These are phyloP conservation scores for Nomada ferruginata DNA, from an alignment of 2,888 invertebrate species.

Conservation along the genomic window DNA sequence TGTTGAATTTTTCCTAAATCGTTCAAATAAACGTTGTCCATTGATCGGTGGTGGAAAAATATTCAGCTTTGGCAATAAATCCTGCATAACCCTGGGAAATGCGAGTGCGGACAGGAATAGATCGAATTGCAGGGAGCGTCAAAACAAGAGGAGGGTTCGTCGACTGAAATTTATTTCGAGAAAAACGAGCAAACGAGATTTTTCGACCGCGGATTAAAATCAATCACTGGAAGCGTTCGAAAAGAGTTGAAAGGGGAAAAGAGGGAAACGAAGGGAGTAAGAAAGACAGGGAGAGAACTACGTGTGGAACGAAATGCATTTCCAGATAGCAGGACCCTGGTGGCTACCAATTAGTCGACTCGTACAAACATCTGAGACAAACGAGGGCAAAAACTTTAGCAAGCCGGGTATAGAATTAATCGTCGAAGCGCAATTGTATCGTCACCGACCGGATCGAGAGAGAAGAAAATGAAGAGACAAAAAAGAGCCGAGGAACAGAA, in stretches of 20 bases:
- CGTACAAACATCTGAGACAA: neutral
- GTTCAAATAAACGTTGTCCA: neutral
- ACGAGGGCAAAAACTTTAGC: neutral
- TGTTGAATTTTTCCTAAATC: neutral
- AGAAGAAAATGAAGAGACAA: neutral
- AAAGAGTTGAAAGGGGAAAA: neutral
- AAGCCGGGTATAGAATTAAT: conserved; percentile 1
- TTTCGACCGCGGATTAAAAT: conserved; percentile 24
- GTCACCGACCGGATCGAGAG: neutral
- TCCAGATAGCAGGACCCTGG: neutral
- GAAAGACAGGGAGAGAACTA: neutral
- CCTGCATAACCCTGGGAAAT: neutral
- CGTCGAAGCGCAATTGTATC: conserved; percentile 8
- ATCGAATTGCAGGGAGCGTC: neutral
- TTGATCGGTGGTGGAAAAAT: too few species aligned
- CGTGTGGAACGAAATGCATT: neutral
- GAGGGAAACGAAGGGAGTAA: neutral
- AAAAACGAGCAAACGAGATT: neutral
- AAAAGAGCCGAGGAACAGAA: neutral
- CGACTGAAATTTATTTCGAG: conserved; percentile 29
- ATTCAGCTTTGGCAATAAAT: neutral
- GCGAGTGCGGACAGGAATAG: neutral
- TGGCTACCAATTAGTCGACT: conserved; percentile 1
- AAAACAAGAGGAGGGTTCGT: neutral
- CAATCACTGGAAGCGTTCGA: conserved; percentile 17